phyloP scores from a whole-genome alignment of 1,140 invertebrate species.

The Lithobius niger region DNA sequence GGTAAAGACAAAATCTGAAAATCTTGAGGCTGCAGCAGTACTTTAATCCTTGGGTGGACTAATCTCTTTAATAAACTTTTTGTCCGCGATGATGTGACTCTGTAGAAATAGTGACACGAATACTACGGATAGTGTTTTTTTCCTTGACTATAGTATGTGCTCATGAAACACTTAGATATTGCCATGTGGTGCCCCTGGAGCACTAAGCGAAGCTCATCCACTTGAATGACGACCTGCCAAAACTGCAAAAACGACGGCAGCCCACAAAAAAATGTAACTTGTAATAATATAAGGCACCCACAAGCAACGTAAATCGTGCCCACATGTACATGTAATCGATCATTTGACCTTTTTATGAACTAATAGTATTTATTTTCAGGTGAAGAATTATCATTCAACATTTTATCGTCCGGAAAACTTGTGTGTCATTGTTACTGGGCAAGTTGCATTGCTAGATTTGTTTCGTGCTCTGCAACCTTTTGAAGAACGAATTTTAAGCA shows the following conservation, averaged over 20 bases:
- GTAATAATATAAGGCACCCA: neutral
- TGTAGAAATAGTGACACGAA: neutral
- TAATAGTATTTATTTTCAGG: conserved; percentile 33
- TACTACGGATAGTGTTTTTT: no score
- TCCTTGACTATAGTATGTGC: no score
- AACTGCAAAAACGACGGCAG: neutral
- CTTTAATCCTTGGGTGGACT: conserved; percentile 12
- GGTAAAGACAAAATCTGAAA: neutral
- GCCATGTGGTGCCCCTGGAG: no score
- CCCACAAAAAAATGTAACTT: neutral
- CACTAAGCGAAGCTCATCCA: neutral
- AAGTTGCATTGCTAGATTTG: conserved; percentile 57
- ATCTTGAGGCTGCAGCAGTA: no score
- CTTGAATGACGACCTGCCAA: neutral
- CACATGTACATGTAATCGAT: neutral
- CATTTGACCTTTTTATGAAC: neutral
- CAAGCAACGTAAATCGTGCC: neutral
- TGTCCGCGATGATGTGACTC: neutral
- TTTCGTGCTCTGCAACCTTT: conserved; percentile 55
- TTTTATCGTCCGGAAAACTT: conserved; percentile 87
- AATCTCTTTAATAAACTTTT: conserved; percentile 9
- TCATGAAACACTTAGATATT: no score
- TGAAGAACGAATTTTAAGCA: conserved; percentile 62
- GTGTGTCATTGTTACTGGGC: conserved; percentile 65
- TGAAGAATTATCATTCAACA: conserved; percentile 60